phyloP scores from a whole-genome alignment of 2,888 invertebrate genomes.

The Trichogramma evanescens region DNA sequence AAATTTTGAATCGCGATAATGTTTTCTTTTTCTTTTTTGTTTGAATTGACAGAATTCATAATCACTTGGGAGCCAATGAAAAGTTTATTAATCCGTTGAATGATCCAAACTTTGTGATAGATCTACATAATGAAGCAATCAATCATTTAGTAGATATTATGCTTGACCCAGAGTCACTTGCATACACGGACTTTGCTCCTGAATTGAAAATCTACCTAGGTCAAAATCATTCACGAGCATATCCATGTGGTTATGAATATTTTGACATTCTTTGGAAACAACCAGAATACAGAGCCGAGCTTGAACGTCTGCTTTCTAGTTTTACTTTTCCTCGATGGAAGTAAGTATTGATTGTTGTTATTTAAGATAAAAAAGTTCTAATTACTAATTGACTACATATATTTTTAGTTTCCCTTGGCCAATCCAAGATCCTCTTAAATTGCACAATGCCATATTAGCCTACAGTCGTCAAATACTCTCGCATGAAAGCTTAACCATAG shows the following conservation, averaged over 20 bases:
- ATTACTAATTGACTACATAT: background rate
- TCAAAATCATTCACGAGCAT: conserved; percentile 42
- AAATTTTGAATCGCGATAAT: background rate
- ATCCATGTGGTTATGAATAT: conserved; percentile 62
- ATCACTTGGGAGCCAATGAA: conserved; percentile 32
- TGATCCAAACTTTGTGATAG: conserved; percentile 55
- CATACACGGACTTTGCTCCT: conserved; percentile 59
- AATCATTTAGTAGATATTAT: conserved; percentile 56
- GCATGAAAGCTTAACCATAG: conserved; percentile 24
- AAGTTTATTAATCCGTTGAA: conserved; percentile 45
- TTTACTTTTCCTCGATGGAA: conserved; percentile 53
- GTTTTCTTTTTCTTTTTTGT: background rate
- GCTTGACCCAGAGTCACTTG: conserved; percentile 54
- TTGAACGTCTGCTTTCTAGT: conserved; percentile 52
- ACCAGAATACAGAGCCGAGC: conserved; percentile 48
- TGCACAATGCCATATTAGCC: conserved; percentile 29
- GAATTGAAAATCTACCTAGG: conserved; percentile 57
- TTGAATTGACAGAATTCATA: conserved; percentile 34
- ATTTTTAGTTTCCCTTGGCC: conserved; percentile 38
- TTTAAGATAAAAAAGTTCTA: background rate
- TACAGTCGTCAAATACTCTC: conserved; percentile 34
- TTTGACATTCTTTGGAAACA: conserved; percentile 59
- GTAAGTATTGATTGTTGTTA: conserved; percentile 26
- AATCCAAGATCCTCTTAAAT: conserved; percentile 28
- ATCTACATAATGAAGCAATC: conserved; percentile 63